Evolutionary conservation across 2,888 invertebrate species (phyloP).

Genomic region (Ceramica pisi): DNA sequence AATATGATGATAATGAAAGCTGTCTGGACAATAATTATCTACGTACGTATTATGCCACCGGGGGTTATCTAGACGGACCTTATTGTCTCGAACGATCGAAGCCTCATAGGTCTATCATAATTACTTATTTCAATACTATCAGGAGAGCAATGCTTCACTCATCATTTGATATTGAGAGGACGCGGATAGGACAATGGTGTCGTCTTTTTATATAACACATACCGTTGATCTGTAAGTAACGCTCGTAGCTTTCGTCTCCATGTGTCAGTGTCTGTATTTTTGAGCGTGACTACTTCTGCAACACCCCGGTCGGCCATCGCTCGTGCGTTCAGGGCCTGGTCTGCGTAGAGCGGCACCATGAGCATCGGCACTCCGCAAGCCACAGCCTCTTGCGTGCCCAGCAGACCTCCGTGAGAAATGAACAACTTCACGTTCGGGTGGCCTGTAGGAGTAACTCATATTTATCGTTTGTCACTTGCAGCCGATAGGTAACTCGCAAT

Average conservation of each 20-base stretch:
- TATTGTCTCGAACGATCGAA: conserved; percentile 37
- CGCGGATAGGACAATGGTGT: not conserved
- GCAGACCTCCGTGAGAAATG: conserved; percentile 92
- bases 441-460: conserved; percentile 73
- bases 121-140: conserved; percentile 2
- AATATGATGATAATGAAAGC: conserved; percentile 43
- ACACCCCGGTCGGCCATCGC: conserved; percentile 89
- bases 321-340: conserved; percentile 88
- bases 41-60: conserved; percentile 55
- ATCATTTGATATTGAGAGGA: conserved; percentile 9
- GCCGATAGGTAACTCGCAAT: conserved; percentile 44
- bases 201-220: conserved; percentile 12
- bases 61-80: conserved; percentile 57
- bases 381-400: conserved; percentile 91
- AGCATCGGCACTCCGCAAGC: conserved; percentile 90
- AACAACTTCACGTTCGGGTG: conserved; percentile 90
- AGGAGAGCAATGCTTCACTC: not conserved
- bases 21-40: conserved; percentile 32
- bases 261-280: conserved; percentile 75
- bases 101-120: conserved; percentile 36
- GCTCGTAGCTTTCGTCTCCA: conserved; percentile 83
- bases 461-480: conserved; percentile 29
- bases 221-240: conserved; percentile 73
- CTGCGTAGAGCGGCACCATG: conserved; percentile 90
- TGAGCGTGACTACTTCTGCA: conserved; percentile 81